Conservation (phyloP, 2,797 vertebrate genomes). For the Yasuhikotakia modesta region DNA sequence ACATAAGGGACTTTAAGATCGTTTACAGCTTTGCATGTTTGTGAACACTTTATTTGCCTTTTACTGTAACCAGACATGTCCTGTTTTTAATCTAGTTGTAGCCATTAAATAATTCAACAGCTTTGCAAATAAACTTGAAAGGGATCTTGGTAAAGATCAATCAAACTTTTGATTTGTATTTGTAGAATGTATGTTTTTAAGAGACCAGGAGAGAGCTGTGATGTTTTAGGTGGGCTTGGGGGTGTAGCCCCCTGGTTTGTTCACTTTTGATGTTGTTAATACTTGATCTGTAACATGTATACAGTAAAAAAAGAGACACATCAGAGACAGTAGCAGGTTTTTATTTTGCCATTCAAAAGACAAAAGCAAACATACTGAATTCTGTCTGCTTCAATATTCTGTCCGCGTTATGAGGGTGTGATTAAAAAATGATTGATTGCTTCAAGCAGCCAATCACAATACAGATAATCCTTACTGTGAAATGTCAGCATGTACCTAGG, state of each 20-base stretch:
- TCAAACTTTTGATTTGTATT: conserved; percentile 21
- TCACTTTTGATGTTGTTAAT: conserved; percentile 9
- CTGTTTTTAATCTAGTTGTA: conserved; percentile 11
- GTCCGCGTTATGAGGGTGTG: neutral
- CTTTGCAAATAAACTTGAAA: conserved; percentile 24
- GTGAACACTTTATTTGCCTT: conserved; percentile 1
- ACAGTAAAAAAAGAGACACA: neutral
- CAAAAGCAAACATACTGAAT: neutral
- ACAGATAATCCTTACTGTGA: conserved; percentile 4
- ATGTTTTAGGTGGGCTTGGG: conserved; percentile 23
- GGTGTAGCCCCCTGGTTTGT: neutral
- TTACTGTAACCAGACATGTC: conserved; percentile 26
- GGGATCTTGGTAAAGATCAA: conserved; percentile 12
- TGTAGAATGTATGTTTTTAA: neutral
- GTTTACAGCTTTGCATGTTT: neutral
- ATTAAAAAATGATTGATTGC: conserved; percentile 19
- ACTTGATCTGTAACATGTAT: too few species aligned
- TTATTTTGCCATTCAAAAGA: neutral
- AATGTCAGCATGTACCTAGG: conserved; percentile 38
- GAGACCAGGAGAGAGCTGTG: neutral
- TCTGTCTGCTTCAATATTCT: neutral
- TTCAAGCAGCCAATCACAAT: conserved; percentile 23
- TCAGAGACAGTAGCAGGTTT: neutral
- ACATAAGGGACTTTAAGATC: conserved; percentile 9
- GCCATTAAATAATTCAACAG: conserved; percentile 54